Evolutionary conservation across 2,113 vertebrate genomes (phyloP).

Genomic region (Archilochus colubris): DNA sequence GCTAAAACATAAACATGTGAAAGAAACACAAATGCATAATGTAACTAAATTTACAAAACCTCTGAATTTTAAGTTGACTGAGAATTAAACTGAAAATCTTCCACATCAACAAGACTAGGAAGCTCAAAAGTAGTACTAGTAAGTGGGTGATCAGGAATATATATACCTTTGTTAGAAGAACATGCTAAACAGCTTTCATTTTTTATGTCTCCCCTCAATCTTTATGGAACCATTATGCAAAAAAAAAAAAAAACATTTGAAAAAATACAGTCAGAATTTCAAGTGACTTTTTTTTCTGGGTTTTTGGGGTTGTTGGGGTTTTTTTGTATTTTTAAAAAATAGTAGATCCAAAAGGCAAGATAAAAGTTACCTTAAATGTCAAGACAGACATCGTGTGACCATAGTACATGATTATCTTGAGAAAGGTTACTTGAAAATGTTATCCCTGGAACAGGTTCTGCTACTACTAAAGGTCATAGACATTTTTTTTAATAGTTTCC

Average conservation of each 20-base stretch:
- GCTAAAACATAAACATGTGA: neutral
- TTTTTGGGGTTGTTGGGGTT: too few relatives aligned
- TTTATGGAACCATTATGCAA: neutral
- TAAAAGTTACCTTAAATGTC: conserved; percentile 2
- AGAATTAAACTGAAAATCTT: neutral
- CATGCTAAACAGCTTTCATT: neutral
- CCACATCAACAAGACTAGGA: neutral
- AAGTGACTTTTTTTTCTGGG: neutral
- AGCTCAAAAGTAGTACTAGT: neutral
- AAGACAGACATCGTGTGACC: neutral
- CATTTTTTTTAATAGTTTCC: conserved; percentile 15
- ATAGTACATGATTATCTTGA: neutral
- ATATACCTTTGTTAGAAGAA: neutral
- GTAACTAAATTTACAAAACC: neutral
- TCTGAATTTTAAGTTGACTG: neutral
- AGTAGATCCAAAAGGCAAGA: neutral
- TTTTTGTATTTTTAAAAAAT: neutral
- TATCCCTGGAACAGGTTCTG: conserved; percentile 12
- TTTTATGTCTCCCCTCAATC: neutral
- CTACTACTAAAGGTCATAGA: conserved; percentile 21
- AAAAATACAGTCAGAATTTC: neutral
- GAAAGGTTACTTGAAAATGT: conserved; percentile 20
- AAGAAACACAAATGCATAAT: neutral
- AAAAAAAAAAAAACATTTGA: neutral
- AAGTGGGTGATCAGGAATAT: neutral